Evolutionary conservation across 2,888 invertebrate genomes (phyloP), one percentile per base, ranked within the genome.

Genomic region (Herminia tarsipennalis): DNA sequence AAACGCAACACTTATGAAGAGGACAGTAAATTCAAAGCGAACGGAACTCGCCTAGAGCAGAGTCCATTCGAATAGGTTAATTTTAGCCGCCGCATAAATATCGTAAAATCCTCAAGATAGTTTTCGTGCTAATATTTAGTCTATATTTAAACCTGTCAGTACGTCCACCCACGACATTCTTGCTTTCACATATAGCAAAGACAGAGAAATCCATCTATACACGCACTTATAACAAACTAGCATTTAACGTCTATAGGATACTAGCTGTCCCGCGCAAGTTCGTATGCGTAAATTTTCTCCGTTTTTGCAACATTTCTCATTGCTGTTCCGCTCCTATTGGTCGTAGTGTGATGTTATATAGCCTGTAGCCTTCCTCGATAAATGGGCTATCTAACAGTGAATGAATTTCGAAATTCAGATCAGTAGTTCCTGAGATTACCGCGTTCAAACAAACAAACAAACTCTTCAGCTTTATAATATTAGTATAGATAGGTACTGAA

Each of bases 91-190:
- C 41, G 34, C 55, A 60, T 57, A 67, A 64, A 64, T 66, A 53
- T 55, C 60, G 56, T 66, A 47, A 66, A 65, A 60, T 63, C 43
- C 45, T 56, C 41, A 52, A 61, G 46, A 59, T 60, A 62, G 56
- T 58, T 68, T 40, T 61, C 56, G 56, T 55, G 44, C 57, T 49
- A 61, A 67, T 60, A 67, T 60, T 61, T 56, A 61, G 56, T 51
- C 60, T 68, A 62, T 62, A 54, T 68, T 55, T 46, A 57, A 62
- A 70, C 38, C 62, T 58, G 66, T 66, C 67, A 61, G 59, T 53
- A 58, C 41, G 58, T 53, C 48, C 54, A 61, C 68, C 65, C 56
- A 66, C 73, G 25, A 42, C 54, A 70, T 72, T 66, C 62, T 56
- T 50, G 50, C 58, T 56, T 64, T 66, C 59, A 59, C 55, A 46